Conservation (phyloP, 1,140 invertebrate genomes). For the Calycopis cecrops region DNA sequence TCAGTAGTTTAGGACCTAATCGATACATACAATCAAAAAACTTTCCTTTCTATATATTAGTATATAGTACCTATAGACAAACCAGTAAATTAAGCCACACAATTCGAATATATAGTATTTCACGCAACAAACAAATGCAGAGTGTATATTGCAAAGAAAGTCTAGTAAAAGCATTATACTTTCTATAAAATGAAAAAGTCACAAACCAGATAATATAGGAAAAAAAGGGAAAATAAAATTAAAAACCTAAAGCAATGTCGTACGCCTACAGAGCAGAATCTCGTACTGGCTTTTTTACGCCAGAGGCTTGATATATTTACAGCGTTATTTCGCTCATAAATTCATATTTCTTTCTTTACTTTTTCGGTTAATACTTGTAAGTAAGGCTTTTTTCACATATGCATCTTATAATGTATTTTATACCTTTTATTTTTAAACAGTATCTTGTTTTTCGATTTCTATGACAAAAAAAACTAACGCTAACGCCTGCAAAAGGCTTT, state of each 20-base stretch:
- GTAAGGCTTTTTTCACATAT: conserved; percentile 3
- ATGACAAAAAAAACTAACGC: no score
- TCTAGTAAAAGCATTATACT: not conserved
- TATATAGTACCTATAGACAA: no score
- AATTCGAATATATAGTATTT: no score
- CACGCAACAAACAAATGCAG: no score
- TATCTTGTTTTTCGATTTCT: no score
- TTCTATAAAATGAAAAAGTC: conserved; percentile 5
- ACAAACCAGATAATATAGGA: not conserved
- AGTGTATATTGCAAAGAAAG: not conserved
- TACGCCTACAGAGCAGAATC: conserved; percentile 6
- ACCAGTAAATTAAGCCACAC: no score
- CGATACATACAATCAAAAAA: no score
- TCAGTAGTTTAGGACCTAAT: no score
- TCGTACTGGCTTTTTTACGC: conserved; percentile 5
- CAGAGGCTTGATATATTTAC: conserved; percentile 10
- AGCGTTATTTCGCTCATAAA: conserved; percentile 12
- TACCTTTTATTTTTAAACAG: conserved; percentile 4
- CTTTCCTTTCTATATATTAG: no score
- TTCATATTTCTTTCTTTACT: conserved; percentile 11
- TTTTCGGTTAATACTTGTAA: conserved; percentile 9
- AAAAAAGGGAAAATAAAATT: conserved; percentile 8
- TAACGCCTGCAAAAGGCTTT: no score
- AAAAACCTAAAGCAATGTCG: conserved; percentile 12
- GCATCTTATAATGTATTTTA: conserved; percentile 1